Evolutionary conservation across 1,140 invertebrate species (phyloP).

Genomic region (Prorops nasuta): DNA sequence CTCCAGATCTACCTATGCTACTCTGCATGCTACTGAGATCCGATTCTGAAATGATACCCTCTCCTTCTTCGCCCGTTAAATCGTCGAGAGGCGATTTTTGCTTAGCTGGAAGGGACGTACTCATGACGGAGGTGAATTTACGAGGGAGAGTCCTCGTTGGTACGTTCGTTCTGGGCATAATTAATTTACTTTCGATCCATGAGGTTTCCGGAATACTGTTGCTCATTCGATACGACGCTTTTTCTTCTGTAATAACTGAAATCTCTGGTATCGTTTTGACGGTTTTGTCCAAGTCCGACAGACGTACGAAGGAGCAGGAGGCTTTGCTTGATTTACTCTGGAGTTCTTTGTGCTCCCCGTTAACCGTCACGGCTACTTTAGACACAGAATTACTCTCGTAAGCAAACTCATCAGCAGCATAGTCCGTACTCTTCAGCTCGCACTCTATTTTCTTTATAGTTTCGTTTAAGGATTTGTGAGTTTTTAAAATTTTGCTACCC

Average conservation of each 20-base stretch:
- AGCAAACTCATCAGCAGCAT: conserved; percentile 10
- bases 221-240: conserved; percentile 46
- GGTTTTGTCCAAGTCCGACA: conserved; percentile 62
- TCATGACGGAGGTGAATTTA: conserved; percentile 44
- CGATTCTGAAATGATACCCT: conserved; percentile 52
- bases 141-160: conserved; percentile 34
- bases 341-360: conserved; percentile 3
- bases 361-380: conserved; percentile 9
- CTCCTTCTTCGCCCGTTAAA: conserved; percentile 38
- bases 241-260: conserved; percentile 26
- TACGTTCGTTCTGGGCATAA: conserved; percentile 60
- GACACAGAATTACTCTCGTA: conserved; percentile 10
- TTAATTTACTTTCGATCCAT: conserved; percentile 64
- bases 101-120: conserved; percentile 46
- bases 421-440: conserved; percentile 41
- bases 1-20: conserved; percentile 57
- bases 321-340: conserved; percentile 6
- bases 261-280: conserved; percentile 23
- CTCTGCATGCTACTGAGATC: conserved; percentile 60
- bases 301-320: conserved; percentile 51
- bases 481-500: conserved; percentile 36
- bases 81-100: conserved; percentile 49
- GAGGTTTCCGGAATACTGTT: conserved; percentile 64
- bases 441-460: conserved; percentile 50
- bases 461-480: conserved; percentile 46